Conservation (phyloP, 2,888 invertebrate genomes). For the Cylloceria caligata region DNA sequence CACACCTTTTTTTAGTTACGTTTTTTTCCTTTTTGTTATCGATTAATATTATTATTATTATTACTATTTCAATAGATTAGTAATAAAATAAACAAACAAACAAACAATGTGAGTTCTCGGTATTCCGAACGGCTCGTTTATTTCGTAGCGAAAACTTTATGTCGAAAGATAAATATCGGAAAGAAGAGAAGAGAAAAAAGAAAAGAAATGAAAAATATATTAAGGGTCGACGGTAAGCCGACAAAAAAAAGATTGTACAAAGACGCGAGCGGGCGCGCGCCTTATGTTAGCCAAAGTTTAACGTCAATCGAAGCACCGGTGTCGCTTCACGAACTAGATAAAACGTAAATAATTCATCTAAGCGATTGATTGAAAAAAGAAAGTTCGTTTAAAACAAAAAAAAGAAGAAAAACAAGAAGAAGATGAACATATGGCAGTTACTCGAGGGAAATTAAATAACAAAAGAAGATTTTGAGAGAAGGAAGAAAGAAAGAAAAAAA, state of each 20-base stretch:
- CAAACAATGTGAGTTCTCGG: slow-evolving; percentile 18
- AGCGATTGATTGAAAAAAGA: slow-evolving; percentile 52
- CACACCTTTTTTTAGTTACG: slow-evolving; percentile 56
- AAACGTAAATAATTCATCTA: slow-evolving; percentile 51
- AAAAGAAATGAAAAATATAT: slow-evolving; percentile 23
- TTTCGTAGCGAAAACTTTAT: slow-evolving; percentile 25
- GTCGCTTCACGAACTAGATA: slow-evolving; percentile 56
- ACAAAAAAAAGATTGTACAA: slow-evolving; percentile 27
- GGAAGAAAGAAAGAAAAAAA: slow-evolving; percentile 16
- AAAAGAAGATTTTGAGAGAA: slow-evolving; percentile 45
- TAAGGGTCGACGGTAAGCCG: slow-evolving; percentile 1
- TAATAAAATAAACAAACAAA: slow-evolving; percentile 40
- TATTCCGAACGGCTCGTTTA: slow-evolving; percentile 43
- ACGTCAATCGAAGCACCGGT: slow-evolving; percentile 60
- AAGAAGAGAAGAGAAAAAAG: neutral
- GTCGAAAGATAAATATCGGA: too few species aligned
- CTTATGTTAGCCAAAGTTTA: slow-evolving; percentile 70
- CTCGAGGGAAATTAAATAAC: slow-evolving; percentile 6
- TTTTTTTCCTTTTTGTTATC: slow-evolving; percentile 61
- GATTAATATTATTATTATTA: slow-evolving; percentile 53
- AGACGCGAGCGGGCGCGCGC: slow-evolving; percentile 61
- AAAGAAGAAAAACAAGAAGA: too few species aligned
- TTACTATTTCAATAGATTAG: slow-evolving; percentile 53
- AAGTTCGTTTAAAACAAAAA: slow-evolving; percentile 33
- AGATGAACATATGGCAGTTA: slow-evolving; percentile 23